Evolutionary conservation across 2,113 vertebrate genomes (phyloP), one percentile per base, ranked within the genome.

Genomic region (Excalfactoria chinensis): DNA sequence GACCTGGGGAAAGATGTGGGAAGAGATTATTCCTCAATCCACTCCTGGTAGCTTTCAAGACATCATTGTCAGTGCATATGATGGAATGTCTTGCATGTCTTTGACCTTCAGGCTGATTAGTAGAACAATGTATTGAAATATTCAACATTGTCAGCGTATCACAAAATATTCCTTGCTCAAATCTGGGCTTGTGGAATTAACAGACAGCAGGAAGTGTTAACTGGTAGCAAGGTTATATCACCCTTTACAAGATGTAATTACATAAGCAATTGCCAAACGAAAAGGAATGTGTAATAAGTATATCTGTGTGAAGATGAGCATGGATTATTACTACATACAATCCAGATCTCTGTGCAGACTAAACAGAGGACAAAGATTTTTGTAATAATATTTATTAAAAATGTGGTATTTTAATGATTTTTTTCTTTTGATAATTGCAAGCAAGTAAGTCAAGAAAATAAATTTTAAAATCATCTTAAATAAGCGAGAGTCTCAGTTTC

Each of bases 81-180:
- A 84, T 70, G 80, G 58, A 69, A 62, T 12, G 25, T 64, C 30
- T 84, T 71, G 34, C 26, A 9, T 48, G 49, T 49, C 26, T 90
- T 87, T 76, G 58, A 75, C 80, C 55, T 89, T 80, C 62, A 37
- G 41, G n/a, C 26, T 86, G 62, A 49, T 86, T 60, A 76, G 91
- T 90, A 62, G 43, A 89, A 56, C 25, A 63, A 25, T 60, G 85
- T 71, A 83, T 68, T 53, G 60, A 92, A 94, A 84, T 88, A 83
- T 35, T 85, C 64, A 81, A 0, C 34, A 25, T 25, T 41, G 19
- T 82, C 69, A 63, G 14, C 37, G 6, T 79, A 46, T 51, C 1
- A 4, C 15, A 60, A 63, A 84, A 49, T 64, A 69, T 43, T 88
- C 48, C 30, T 58, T 83, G 17, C 67, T 91, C 35, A 46, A 5